Base-by-base conservation (phyloP, 2,113 vertebrate species). In the Leptosomus discolor region DNA sequence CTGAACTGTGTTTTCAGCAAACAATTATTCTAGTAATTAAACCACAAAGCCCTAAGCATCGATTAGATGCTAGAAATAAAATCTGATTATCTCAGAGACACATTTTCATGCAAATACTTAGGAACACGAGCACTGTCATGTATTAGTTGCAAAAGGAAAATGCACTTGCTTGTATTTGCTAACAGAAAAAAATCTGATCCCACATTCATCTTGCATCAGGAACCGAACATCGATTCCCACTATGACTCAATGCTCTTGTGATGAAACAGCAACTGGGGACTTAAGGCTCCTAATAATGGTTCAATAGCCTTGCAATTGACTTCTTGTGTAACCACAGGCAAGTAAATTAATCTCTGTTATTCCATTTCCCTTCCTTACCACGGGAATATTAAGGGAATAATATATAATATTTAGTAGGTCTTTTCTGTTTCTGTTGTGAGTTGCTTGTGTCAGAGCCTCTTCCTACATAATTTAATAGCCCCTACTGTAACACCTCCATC, bases 1-100 rank as follows among this genome's bases (percentile, higher is more conserved):
- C 54, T 76, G 43, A 97, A 82, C 68, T 51, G 61, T 88, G 56
- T 87, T 95, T 93, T 92, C 95, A 95, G 96, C 85, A 92, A 94
- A 97, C 89, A 88, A 79, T 90, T 89, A 94, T 83, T 90, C 91
- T 77, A 92, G n/a, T 97, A 97, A 98, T 98, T 97, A 98, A 97
- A 96, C 90, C 94, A 94, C 95, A 97, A 97, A 96, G 41, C 91
- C 93, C 96, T 81, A 81, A 97, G 95, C 87, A 97, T 97, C 45
- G 5, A 96, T 97, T 95, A 97, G 88, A 90, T 80, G 77, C 91
- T 91, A 91, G 90, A 97, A 98, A 96, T 97, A 97, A 98, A 97
- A 95, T 95, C 93, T 97, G 92, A 97, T 97, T 97, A 92, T 96
- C 94, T 68, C 83, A 77, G 67, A 96, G 76, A 85, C 75, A 96